Base-by-base conservation (phyloP, 2,797 vertebrate species). In the Tiaroga cobitis region DNA sequence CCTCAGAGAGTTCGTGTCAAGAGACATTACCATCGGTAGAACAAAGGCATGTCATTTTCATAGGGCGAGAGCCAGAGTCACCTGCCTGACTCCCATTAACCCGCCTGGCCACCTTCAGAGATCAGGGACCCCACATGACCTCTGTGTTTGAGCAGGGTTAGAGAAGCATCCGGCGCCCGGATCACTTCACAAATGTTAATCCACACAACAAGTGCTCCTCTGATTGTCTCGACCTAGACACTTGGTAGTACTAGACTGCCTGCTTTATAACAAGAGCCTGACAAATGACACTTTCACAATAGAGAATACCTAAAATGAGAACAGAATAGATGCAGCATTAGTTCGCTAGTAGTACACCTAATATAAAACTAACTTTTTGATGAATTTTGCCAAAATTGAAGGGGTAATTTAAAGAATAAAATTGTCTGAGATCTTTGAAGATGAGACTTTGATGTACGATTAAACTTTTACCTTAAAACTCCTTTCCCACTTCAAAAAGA, bases 11-110 rank as follows among this genome's bases (percentile, higher is more conserved):
- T 29, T 82, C 83, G 81, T 87, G 87, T 88, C 89, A 88, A 59
- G 78, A 88, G 81, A 84, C 84, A 88, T 87, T 88, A 88, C 75
- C 75, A 61, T 81, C 29, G 8, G 69, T 61, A 63, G 68, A 21
- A 65, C 63, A 84, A 83, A 88, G 76, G 81, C 84, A 43, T 82
- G 83, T 85, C 81, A 88, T 90, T 80, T 85, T 80, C 82, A 67
- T 32, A 72, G 74, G 81, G 56, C 61, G 24, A 74, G 77, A 65
- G 77, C 49, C 37, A 82, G 73, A 67, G 68, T 87, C 85, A 88
- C 77, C 85, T 89, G 68, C 73, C 84, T 86, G 86, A 87, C 86
- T 82, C 82, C 85, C 79, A 89, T 90, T 90, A 90, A 81, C 75
- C 76, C 18, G 37, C 73, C 74, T 43, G 39, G 59, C 59, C 26